These are phyloP conservation scores for Sciaenops ocellatus DNA, from an alignment of 2,797 vertebrate species.

Conservation along the genomic window DNA sequence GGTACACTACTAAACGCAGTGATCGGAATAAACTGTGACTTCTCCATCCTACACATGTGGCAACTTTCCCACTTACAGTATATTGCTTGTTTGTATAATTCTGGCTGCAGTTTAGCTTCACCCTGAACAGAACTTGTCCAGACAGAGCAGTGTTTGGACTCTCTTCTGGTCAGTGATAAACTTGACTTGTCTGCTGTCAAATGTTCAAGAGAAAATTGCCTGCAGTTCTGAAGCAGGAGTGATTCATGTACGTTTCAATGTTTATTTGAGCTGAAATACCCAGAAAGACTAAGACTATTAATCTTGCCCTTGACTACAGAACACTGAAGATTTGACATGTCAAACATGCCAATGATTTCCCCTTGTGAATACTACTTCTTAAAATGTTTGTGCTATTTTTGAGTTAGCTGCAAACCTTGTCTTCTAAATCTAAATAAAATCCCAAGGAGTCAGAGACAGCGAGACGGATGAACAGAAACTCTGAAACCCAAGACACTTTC, in stretches of 20 bases:
- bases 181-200: not conserved
- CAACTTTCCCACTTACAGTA: not conserved
- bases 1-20: not conserved
- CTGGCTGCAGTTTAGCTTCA: not conserved
- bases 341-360: conserved; percentile 2
- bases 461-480: conserved; percentile 10
- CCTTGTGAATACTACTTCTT: not conserved
- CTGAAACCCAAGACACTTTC: not conserved
- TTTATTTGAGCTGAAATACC: not conserved
- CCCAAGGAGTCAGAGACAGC: conserved; percentile 3
- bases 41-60: not conserved
- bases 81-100: not conserved
- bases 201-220: not conserved
- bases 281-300: not conserved
- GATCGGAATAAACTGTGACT: not conserved
- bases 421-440: not conserved
- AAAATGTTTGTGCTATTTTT: not conserved
- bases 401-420: not conserved
- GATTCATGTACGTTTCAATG: not conserved
- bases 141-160: not conserved
- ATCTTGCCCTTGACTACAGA: not conserved
- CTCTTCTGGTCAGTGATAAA: not conserved
- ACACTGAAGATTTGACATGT: not conserved
- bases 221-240: not conserved
- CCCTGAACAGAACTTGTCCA: too few relatives aligned